Evolutionary conservation across 1,140 invertebrate species (phyloP), one percentile per base, ranked within the genome.

Genomic region (Drosophila burlai): DNA sequence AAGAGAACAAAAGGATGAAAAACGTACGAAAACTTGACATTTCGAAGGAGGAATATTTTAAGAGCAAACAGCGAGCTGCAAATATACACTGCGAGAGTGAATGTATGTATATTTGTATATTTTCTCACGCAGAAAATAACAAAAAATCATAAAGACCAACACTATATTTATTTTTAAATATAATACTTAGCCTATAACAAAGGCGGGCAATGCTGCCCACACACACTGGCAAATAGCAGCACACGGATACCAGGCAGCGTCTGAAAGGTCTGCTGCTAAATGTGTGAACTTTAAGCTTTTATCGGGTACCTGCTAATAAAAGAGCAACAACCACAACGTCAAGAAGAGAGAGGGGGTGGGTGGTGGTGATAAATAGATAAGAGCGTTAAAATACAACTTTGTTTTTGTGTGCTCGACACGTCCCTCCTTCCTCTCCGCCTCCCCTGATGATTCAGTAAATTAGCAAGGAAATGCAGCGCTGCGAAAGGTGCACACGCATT

Each of bases 211-310:
- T 36, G 34, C 34, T 36, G 11, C 34, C 34, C 36, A 42, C 36
- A 74, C 24, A 52, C 31, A 43, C n/a, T 43, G 18, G 47, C 38
- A 52, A 45, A 38, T 60, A 29, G 18, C 15, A 24, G 24, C 24
- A 24, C 24, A 54, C n/a, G 63, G 43, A 59, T 55, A 38, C 34
- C 26, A 16, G 26, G 34, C 16, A 18, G 36, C 11, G 24, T 60
- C 2, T 50, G 29, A 71, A 45, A 65, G 45, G 81, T 84, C 67
- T 73, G 47, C 31, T 26, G 36, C 59, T 55, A 64, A 76, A 89
- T 89, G 85, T 87, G 83, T 87, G 83, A 89, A 87, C 83, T 89
- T 84, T 84, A 74, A 78, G 81, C 81, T 89, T 87, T 89, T 87
- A 87, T 89, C 83, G 87, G 85, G 84, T 81, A 71, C 77, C 72